Evolutionary conservation across 2,113 vertebrate species (phyloP), one percentile per base, ranked within the genome.

Genomic region (Murina feae): DNA sequence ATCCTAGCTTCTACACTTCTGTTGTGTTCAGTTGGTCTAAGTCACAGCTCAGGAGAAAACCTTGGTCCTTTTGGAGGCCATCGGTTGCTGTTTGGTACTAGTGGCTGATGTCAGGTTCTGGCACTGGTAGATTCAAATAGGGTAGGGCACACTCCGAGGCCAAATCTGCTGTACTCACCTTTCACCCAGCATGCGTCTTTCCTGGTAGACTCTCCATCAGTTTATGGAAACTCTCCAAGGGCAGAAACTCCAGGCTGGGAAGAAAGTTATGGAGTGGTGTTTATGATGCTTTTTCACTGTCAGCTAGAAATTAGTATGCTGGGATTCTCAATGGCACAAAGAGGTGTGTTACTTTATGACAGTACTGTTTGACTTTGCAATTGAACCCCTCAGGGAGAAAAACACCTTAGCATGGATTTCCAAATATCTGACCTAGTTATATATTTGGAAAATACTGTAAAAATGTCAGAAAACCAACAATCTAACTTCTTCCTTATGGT

Each of bases 321-420:
- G 18, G 7, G 11, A 75, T 85, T 20, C 32, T 35, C 23, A 63
- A 0, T 4, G 5, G 4, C 60, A 95, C 14, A 86, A 87, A 51
- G 0, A 1, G 37, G 53, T 66, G 83, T 66, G 17, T 76, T 4
- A 28, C 13, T 49, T 96, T 92, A 75, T 37, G 25, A 32, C 32
- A 60, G 7, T 74, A 55, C 21, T 80, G 5, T 14, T 78, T 89
- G 63, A 89, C 96, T 96, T 80, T 95, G 47, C 92, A 96, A 79
- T 79, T 87, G 66, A 94, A 28, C 51, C 39, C 60, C 74, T 35
- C 17, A 66, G 35, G 35, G 12, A 7, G 51, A 49, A 89, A 65
- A 79, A 47, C 3, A 86, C 65, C 32, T 76, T 89, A 69, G 39
- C 71, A 30, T 81, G 39, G 63, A 86, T 95, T 95, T 96, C 9